Conservation (phyloP, 2,797 vertebrate genomes). For the Sylvilagus floridanus region DNA sequence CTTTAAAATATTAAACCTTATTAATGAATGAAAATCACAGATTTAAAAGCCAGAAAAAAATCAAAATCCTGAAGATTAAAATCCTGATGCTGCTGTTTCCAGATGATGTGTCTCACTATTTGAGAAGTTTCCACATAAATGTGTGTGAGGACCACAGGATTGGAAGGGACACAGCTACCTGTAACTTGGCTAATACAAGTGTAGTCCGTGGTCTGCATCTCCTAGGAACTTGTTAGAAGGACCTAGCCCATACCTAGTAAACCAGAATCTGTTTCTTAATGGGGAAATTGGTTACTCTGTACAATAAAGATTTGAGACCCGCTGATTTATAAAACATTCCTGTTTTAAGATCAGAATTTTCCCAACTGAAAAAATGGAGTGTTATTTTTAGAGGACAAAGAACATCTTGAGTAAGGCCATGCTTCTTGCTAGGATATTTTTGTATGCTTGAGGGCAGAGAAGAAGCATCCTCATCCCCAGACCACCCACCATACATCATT, state of each 20-base stretch:
- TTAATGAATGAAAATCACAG: neutral
- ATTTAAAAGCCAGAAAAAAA: no score
- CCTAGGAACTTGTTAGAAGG: neutral
- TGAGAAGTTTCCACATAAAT: neutral
- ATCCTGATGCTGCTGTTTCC: neutral
- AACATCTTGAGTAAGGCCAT: neutral
- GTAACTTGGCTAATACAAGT: neutral
- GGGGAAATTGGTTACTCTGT: neutral
- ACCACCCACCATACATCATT: neutral
- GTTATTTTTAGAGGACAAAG: neutral
- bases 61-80: neutral
- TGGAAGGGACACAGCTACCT: neutral
- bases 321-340: fast-evolving
- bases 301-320: neutral
- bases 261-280: neutral
- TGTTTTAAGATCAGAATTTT: neutral
- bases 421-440: neutral
- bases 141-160: neutral
- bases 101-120: neutral
- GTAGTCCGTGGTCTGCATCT: neutral
- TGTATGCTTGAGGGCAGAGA: neutral
- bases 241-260: neutral
- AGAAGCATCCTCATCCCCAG: neutral
- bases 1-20: neutral
- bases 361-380: neutral